Percentiles rank a stretch among this genome's conserved stretches.
phyloP scores from a whole-genome alignment of 2,113 vertebrate genomes.

The Silurus asotus region DNA sequence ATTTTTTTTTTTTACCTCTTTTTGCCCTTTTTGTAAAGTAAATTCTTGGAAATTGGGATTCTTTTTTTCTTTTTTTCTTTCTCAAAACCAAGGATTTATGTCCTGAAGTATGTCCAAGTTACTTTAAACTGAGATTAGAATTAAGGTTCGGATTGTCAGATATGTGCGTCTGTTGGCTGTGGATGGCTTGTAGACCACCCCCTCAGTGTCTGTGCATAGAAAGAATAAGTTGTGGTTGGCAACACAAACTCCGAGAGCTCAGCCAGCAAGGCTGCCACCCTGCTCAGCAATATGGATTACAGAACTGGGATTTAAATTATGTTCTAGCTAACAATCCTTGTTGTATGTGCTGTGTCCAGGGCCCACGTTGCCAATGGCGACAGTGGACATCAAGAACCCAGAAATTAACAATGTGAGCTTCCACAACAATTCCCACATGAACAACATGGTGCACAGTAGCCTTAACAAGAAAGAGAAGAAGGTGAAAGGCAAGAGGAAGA shows the following conservation, averaged over 20 bases:
- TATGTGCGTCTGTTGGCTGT: slow-evolving; percentile 37
- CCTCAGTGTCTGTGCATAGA: slow-evolving; percentile 43
- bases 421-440: slow-evolving; percentile 87
- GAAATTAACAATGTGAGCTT: slow-evolving; percentile 93
- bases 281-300: slow-evolving; percentile 27
- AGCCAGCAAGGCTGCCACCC: slow-evolving; percentile 3
- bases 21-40: not conserved
- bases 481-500: slow-evolving; percentile 93
- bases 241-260: slow-evolving; percentile 37
- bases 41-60: not conserved
- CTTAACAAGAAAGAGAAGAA: slow-evolving; percentile 93
- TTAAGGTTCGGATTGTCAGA: not conserved
- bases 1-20: not conserved
- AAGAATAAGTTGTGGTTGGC: slow-evolving; percentile 45
- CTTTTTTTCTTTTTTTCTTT: not conserved
- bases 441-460: slow-evolving; percentile 89
- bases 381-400: slow-evolving; percentile 98
- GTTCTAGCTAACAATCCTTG: not conserved
- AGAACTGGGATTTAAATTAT: slow-evolving; percentile 2
- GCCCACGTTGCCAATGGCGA: slow-evolving; percentile 91
- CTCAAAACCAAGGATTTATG: not conserved
- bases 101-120: not conserved
- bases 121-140: not conserved
- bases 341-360: slow-evolving; percentile 69
- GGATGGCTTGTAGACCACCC: slow-evolving; percentile 37